A percentile compares a stretch with the other conserved stretches of the same genome.
phyloP scores from a whole-genome alignment of 1,140 invertebrate species.

The Linepithema humile region DNA sequence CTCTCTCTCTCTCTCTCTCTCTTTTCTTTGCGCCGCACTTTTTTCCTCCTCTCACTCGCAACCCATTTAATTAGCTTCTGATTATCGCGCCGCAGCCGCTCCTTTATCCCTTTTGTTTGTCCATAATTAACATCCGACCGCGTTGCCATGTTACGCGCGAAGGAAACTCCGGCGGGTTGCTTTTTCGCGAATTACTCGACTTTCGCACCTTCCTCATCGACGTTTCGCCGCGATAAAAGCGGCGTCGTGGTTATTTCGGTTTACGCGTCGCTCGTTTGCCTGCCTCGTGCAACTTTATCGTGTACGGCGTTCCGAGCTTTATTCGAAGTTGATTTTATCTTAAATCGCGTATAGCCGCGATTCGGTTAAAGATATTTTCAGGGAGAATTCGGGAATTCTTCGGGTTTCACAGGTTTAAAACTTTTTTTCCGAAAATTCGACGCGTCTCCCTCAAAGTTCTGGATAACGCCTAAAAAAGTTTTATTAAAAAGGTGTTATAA shows the following conservation, averaged over 20 bases:
- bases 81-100: neutral
- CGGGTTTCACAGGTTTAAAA: neutral
- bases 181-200: neutral
- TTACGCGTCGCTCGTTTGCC: neutral
- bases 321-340: neutral
- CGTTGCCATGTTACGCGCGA: neutral
- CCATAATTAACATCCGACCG: slow-evolving; percentile 17
- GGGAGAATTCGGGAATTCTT: neutral
- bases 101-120: neutral
- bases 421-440: neutral
- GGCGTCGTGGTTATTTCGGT: neutral
- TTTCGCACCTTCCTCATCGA: neutral
- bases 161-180: neutral
- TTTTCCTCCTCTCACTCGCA: neutral
- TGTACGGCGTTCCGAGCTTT: neutral
- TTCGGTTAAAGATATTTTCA: neutral
- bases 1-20: too few species aligned
- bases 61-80: slow-evolving; percentile 33
- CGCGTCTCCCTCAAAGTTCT: neutral
- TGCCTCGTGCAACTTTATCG: neutral
- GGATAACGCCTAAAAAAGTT: neutral
- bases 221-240: slow-evolving; percentile 11
- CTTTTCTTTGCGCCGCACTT: neutral
- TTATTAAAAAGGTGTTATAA: neutral
- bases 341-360: neutral